Conservation (phyloP, 2,113 vertebrate species). For the Antechinus stuartii region DNA sequence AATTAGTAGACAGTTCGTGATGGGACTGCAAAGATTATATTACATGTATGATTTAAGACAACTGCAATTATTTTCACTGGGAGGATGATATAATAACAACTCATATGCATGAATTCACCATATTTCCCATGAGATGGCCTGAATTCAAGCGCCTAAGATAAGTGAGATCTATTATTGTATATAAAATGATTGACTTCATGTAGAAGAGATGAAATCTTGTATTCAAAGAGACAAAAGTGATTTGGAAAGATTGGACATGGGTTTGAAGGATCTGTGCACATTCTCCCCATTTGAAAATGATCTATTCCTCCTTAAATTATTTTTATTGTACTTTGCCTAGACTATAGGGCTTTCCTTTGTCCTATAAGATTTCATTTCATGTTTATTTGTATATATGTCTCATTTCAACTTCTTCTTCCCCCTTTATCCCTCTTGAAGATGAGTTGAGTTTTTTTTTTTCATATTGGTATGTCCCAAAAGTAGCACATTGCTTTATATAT, state of each 20-base stretch:
- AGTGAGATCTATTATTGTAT: not conserved
- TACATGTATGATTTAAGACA: not conserved
- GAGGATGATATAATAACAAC: not conserved
- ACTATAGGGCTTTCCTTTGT: not conserved
- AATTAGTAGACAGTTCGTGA: not conserved
- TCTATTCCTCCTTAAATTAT: not conserved
- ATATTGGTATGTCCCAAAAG: not conserved
- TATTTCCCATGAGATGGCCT: not conserved
- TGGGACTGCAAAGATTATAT: not conserved
- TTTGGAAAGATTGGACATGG: not conserved
- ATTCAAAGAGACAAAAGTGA: not conserved
- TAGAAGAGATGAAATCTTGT: not conserved
- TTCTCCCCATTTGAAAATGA: not conserved
- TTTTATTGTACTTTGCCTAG: not conserved
- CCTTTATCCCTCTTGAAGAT: not conserved
- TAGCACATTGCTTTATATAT: not conserved
- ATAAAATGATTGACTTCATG: not conserved
- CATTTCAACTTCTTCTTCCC: not conserved
- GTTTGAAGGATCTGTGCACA: not conserved
- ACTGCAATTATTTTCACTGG: not conserved
- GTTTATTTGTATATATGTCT: not conserved
- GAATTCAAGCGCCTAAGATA: not conserved
- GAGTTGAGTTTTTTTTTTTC: not conserved
- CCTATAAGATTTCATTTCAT: not conserved
- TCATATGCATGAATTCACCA: not conserved